A percentile compares a stretch with the other conserved stretches of the same genome.
These are phyloP conservation scores for Mesaphorura yosii DNA, from an alignment of 1,140 invertebrate genomes.

Conservation along the genomic window DNA sequence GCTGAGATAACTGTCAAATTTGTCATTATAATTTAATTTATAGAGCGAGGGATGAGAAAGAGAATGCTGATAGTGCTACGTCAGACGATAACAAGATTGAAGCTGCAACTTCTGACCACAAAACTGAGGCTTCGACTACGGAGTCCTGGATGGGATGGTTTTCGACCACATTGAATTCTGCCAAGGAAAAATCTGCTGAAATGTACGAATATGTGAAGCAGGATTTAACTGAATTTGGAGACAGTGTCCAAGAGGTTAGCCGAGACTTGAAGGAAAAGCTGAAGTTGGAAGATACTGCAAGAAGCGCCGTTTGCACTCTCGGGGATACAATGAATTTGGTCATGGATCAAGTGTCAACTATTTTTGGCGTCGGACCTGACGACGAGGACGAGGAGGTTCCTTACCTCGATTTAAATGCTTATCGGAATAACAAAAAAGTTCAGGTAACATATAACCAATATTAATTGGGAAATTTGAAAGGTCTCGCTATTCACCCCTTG, in stretches of 20 bases:
- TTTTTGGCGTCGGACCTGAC: conserved; percentile 30
- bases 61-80: no score
- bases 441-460: conserved; percentile 5
- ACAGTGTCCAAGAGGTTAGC: conserved; percentile 24
- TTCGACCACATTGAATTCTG: conserved; percentile 12
- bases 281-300: conserved; percentile 26
- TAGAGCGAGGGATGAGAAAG: no score
- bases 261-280: conserved; percentile 28
- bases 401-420: background rate
- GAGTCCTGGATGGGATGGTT: conserved; percentile 26
- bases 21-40: no score
- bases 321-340: conserved; percentile 14
- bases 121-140: background rate
- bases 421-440: no score
- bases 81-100: no score
- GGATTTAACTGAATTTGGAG: conserved; percentile 28
- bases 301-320: conserved; percentile 15
- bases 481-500: background rate
- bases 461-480: background rate
- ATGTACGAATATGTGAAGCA: conserved; percentile 31
- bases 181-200: conserved; percentile 24
- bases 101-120: conserved; percentile 2
- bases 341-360: conserved; percentile 29
- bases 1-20: no score
- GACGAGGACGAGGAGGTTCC: conserved; percentile 29